A percentile compares a stretch with the other conserved stretches of the same genome.
These are phyloP conservation scores for Acromyrmex echinatior DNA, from an alignment of 1,140 invertebrate species.

Conservation along the genomic window DNA sequence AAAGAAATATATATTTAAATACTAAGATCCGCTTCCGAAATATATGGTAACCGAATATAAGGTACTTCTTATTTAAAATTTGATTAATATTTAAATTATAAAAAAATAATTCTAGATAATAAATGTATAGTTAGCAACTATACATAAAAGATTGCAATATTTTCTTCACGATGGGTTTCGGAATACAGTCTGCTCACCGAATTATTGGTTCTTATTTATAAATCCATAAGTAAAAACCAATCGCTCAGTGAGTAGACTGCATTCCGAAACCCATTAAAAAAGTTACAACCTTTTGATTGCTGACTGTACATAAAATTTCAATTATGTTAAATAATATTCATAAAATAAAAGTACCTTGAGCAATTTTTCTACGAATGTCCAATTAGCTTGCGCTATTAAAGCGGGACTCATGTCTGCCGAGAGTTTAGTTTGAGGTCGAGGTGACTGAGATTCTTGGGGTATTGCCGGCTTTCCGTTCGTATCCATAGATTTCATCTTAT, in stretches of 20 bases:
- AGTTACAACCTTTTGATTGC: too few species aligned
- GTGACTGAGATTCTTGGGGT: constrained; percentile 84
- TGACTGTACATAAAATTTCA: background rate
- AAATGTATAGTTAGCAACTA: background rate
- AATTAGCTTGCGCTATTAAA: constrained; percentile 98
- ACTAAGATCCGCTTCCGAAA: too few species aligned
- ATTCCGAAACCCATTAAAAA: too few species aligned
- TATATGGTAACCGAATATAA: too few species aligned
- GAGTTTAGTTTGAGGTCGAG: constrained; percentile 85
- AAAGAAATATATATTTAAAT: too few species aligned
- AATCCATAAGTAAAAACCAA: too few species aligned
- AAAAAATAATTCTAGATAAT: constrained; percentile 5
- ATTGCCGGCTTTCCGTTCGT: constrained; percentile 81
- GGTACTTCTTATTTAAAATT: too few species aligned
- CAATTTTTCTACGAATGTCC: constrained; percentile 99
- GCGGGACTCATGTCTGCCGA: constrained; percentile 91
- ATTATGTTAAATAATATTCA: constrained; percentile 6
- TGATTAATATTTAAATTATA: background rate
- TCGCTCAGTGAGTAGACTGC: too few species aligned
- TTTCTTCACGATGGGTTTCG: too few species aligned
- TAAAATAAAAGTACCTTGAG: constrained; percentile 91
- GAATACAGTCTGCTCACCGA: too few species aligned
- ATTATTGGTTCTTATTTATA: too few species aligned
- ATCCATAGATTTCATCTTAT: constrained; percentile 86
- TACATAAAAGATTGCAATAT: too few species aligned